These are phyloP conservation scores for Phylloscopus collybita DNA, from an alignment of 2,797 vertebrate species.

Conservation along the genomic window DNA sequence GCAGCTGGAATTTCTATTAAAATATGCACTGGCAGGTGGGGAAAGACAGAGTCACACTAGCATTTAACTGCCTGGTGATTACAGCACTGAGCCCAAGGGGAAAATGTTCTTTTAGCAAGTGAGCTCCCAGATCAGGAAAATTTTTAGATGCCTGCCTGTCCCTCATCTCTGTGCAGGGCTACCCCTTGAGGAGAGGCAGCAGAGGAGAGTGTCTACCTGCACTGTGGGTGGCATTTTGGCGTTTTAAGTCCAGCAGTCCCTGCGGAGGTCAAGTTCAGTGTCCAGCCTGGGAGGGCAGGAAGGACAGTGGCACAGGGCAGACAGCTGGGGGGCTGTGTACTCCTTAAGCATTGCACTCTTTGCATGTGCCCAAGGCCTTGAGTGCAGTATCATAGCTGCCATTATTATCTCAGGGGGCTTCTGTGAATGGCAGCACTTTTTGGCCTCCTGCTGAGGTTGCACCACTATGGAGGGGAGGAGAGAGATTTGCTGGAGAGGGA, in stretches of 20 bases:
- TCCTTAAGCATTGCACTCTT: not conserved
- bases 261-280: not conserved
- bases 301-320: not conserved
- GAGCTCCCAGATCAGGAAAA: not conserved
- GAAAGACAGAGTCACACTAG: not conserved
- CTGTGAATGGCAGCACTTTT: not conserved
- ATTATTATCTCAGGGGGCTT: not conserved
- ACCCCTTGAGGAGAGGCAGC: not conserved
- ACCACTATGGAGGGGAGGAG: fast-evolving
- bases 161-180: not conserved
- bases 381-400: fast-evolving
- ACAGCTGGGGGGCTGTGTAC: fast-evolving
- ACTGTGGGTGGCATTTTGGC: not conserved
- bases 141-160: not conserved
- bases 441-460: not conserved
- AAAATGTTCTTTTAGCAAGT: not conserved
- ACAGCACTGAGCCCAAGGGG: not conserved
- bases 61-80: not conserved
- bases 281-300: not conserved
- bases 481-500: not conserved
- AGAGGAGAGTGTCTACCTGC: not conserved
- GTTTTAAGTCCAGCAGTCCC: not conserved
- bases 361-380: not conserved
- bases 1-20: not conserved
- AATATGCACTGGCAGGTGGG: not conserved